A percentile compares a stretch with the other conserved stretches of the same genome.
Conservation (phyloP, 1,140 invertebrate species). For the Globodera ellingtonae region DNA sequence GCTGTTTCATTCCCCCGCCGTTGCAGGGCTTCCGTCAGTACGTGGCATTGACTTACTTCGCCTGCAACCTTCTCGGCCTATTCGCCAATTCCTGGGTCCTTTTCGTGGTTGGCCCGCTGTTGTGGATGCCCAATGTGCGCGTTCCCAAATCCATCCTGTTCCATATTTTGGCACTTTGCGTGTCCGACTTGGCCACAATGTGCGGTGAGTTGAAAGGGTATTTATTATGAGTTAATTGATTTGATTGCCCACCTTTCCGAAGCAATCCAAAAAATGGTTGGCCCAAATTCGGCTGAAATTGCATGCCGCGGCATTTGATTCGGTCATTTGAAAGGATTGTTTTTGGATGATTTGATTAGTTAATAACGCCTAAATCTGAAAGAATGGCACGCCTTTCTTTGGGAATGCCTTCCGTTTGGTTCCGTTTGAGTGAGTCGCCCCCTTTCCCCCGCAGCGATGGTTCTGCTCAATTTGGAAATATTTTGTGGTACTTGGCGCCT, state of each 20-base stretch:
- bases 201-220: slow-evolving; percentile 46
- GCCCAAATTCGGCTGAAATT: not conserved
- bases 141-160: slow-evolving; percentile 64
- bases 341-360: too few species aligned
- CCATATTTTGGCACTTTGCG: slow-evolving; percentile 60
- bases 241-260: not conserved
- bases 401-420: too few species aligned
- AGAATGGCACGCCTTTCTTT: too few species aligned
- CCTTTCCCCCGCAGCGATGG: slow-evolving; percentile 52
- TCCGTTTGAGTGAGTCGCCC: too few species aligned
- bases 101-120: slow-evolving; percentile 58
- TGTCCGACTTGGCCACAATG: slow-evolving; percentile 63
- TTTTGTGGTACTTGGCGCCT: slow-evolving; percentile 59
- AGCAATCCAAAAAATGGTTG: slow-evolving; percentile 3
- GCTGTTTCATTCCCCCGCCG: not conserved
- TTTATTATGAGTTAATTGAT: slow-evolving; percentile 16
- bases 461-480: slow-evolving; percentile 59
- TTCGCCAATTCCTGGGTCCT: slow-evolving; percentile 60
- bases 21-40: slow-evolving; percentile 62
- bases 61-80: slow-evolving; percentile 60
- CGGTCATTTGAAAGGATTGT: too few species aligned
- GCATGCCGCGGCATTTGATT: too few species aligned
- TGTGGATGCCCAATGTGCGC: slow-evolving; percentile 37
- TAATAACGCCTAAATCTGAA: too few species aligned
- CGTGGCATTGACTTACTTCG: slow-evolving; percentile 60